Evolutionary conservation across 2,113 vertebrate genomes (phyloP), one percentile per base, ranked within the genome.

Genomic region (Bubalus kerabau): DNA sequence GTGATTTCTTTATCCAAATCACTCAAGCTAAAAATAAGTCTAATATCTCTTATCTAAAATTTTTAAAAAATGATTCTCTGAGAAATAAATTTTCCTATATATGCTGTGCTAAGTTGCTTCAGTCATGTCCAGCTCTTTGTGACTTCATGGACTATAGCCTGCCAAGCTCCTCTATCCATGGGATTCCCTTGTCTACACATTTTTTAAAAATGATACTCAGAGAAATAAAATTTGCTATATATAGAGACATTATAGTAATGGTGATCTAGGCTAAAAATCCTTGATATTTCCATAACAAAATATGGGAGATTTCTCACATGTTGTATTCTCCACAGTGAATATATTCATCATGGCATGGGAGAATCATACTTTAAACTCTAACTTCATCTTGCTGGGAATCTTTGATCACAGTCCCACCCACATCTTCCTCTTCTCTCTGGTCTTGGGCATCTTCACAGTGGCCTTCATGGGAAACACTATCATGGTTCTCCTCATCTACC

Each of bases 401-500:
- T 96, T 97, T 19, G 3, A 30, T 26, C 36, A 97, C 32, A 93
- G 87, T 5, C 57, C 50, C 32, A 59, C 7, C 4, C 87, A 88
- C 17, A 85, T 21, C 43, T 96, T 96, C 36, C 82, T 97, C 87
- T 97, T 97, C 48, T 40, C 30, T 8, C 36, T 97, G 9, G 90
- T 83, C 15, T 36, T 96, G 60, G 86, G 17, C 24, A 71, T 97
- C 62, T 97, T 97, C 30, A 48, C 57, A 3, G 64, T 97, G 56
- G 81, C 97, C 28, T 8, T 74, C 26, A 3, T 96, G 14, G 94
- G 92, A 40, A 97, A 97, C 76, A 67, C 59, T 3, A 15, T 5
- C 36, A 98, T 99, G 94, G 97, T 98, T 6, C 48, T 98, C 17
- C 74, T 99, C 95, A 99, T 98, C 28, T 83, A 82, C 80, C 90